Base-by-base conservation (phyloP, 2,797 vertebrate genomes). In the Sciurus vulgaris region DNA sequence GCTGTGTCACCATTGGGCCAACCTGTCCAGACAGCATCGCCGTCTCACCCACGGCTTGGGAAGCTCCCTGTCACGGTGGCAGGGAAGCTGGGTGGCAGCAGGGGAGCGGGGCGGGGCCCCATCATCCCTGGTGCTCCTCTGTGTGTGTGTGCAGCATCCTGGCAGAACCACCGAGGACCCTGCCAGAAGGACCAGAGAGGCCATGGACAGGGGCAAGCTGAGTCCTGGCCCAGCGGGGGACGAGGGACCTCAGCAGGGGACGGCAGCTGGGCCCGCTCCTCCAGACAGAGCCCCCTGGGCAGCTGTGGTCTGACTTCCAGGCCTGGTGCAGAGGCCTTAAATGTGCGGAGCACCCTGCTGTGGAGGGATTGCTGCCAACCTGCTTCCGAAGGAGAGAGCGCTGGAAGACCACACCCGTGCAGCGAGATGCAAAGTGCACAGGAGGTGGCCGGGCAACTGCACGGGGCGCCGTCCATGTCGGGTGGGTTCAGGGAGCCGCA, bases 121-220 rank as follows among this genome's bases (percentile, higher is more conserved):
- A 30, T 28, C 8, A 1, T 33, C 14, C 1, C 1, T n/a, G 7
- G 3, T 2, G 22, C 30, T 33, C 18, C 2, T 0, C 3, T 7
- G 0, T 24, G 2, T 56, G 22, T 3, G 0, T 20, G 35, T n/a
- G 44, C 44, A 0, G 5, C 1, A 0, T 47, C 44, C 33, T 38
- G 15, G 3, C 3, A n/a, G 7, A 59, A 24, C 17, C 14, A 2
- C 14, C 17, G 85, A 20, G 26, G 20, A 4, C 26, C 24, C 28
- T 26, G 1, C 18, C 18, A 30, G 51, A 59, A 7, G 18, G 2
- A 13, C 12, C n/a, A 35, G 86, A 56, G 33, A 72, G n/a, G 26
- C 51, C n/a, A 54, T 30, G 18, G 41, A 33, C 3, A 1, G 7
- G n/a, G 14, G 33, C 24, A 22, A 30, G 30, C 65, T 0, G 35